phyloP scores from a whole-genome alignment of 2,113 vertebrate species.

The Sterrhoptilus dennistouni region DNA sequence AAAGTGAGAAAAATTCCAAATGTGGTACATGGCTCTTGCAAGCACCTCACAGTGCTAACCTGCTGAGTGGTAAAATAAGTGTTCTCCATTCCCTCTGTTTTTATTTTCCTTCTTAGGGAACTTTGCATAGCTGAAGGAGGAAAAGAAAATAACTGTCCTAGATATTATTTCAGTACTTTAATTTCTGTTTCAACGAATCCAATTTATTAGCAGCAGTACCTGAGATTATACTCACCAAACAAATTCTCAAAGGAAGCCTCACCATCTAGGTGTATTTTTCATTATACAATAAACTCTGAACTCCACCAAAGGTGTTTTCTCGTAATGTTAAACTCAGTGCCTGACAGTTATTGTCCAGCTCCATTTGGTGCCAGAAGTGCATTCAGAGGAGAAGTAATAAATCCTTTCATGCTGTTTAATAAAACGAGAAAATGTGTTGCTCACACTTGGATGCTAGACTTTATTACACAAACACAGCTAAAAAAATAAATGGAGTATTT shows the following conservation, averaged over 20 bases:
- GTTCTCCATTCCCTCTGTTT: background rate
- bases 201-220: constrained; percentile 56
- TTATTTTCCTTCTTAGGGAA: constrained; percentile 5
- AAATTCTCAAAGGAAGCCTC: constrained; percentile 55
- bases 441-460: constrained; percentile 59
- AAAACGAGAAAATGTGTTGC: constrained; percentile 60
- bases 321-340: constrained; percentile 18
- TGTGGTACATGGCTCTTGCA: rapidly evolving
- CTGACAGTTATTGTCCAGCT: constrained; percentile 29
- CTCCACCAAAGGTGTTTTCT: constrained; percentile 47
- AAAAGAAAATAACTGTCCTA: constrained; percentile 6
- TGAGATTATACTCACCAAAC: constrained; percentile 43
- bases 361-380: constrained; percentile 18
- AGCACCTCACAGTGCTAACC: background rate
- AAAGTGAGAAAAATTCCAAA: background rate
- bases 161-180: constrained; percentile 33
- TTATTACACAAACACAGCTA: constrained; percentile 51
- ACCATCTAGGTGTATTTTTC: constrained; percentile 54
- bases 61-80: background rate
- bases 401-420: constrained; percentile 56
- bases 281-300: constrained; percentile 11
- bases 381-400: constrained; percentile 47
- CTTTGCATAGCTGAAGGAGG: background rate
- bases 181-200: constrained; percentile 51
- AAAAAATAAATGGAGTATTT: constrained; percentile 58